A percentile compares a stretch with the other conserved stretches of the same genome.
Evolutionary conservation across 2,888 invertebrate genomes (phyloP).

Genomic region (Malthinus seriepunctatus): DNA sequence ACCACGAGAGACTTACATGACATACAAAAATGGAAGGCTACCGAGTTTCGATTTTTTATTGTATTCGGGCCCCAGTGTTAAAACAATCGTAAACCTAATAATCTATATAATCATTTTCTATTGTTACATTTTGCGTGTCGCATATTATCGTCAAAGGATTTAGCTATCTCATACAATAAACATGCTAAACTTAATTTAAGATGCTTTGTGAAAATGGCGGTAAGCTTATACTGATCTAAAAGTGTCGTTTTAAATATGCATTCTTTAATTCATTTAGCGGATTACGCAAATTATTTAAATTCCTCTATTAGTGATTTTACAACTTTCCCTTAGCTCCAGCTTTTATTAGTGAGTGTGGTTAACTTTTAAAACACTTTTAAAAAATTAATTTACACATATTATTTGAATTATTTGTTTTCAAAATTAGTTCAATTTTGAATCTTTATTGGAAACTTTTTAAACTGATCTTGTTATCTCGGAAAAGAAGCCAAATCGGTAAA

Average conservation of each 20-base stretch:
- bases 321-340: no score
- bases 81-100: background rate
- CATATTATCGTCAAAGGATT: background rate
- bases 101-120: background rate
- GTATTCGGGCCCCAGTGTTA: background rate
- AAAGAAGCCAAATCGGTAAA: no score
- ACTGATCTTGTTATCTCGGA: no score
- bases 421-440: no score
- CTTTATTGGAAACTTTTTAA: no score
- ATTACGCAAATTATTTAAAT: background rate
- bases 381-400: no score
- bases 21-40: background rate
- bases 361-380: no score
- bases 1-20: background rate
- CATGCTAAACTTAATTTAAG: background rate
- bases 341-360: no score
- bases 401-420: no score
- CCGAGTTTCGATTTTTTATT: background rate
- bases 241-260: background rate
- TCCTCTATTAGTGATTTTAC: no score
- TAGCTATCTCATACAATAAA: background rate
- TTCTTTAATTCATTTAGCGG: background rate
- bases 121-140: background rate
- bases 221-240: background rate
- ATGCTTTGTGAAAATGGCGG: background rate